Percentiles rank a stretch among this genome's conserved stretches.
Conservation (phyloP, 2,797 vertebrate species). For the Danio albolineatus region DNA sequence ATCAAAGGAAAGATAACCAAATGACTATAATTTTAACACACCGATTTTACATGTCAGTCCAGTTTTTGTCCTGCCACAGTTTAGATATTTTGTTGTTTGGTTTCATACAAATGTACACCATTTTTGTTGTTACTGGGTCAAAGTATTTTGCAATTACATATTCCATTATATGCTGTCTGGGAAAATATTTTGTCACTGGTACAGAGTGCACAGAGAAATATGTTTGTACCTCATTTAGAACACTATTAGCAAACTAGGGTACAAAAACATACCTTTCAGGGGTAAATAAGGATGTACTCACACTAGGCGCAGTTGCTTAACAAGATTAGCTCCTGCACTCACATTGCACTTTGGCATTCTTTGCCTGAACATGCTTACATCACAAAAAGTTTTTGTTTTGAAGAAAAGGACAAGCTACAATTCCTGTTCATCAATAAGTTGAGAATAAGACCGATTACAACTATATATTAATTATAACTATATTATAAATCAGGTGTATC, state of each 20-base stretch:
- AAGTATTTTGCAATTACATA: neutral
- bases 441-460: no score
- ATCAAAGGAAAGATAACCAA: conserved; percentile 13
- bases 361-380: no score
- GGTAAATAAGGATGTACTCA: neutral
- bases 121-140: neutral
- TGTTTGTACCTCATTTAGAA: neutral
- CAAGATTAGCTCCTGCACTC: no score
- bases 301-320: no score
- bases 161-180: neutral
- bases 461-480: no score
- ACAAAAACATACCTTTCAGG: neutral
- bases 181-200: neutral
- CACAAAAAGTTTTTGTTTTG: no score
- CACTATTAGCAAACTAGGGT: neutral
- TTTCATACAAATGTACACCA: neutral
- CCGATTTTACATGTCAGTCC: conserved; percentile 18
- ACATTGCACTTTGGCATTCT: no score
- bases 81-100: neutral
- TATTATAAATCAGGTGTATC: no score
- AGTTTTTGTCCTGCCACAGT: conserved; percentile 14
- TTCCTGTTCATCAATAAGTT: no score
- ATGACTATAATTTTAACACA: conserved; percentile 21
- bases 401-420: no score
- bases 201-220: neutral